These are phyloP conservation scores for Mohoua ochrocephala DNA, from an alignment of 2,113 vertebrate species.

Conservation along the genomic window DNA sequence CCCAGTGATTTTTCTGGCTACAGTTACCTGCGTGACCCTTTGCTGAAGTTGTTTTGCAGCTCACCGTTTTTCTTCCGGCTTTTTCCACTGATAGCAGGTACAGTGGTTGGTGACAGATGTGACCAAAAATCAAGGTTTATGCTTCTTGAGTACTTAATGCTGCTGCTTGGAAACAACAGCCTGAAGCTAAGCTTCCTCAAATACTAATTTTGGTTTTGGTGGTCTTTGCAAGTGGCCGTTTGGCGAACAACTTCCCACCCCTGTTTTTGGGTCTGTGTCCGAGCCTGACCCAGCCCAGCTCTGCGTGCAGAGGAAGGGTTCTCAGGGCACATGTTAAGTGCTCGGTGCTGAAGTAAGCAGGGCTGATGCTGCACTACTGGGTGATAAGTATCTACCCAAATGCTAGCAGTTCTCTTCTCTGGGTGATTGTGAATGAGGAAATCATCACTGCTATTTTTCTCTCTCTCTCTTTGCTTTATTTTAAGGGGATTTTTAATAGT, in stretches of 20 bases:
- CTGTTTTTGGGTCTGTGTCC: background rate
- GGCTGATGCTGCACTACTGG: background rate
- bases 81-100: background rate
- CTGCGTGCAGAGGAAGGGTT: background rate
- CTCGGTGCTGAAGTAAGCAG: background rate
- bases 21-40: background rate
- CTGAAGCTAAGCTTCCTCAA: background rate
- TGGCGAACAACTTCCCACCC: background rate
- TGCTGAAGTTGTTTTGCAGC: background rate
- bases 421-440: background rate
- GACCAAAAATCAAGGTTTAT: background rate
- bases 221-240: background rate
- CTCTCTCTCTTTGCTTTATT: background rate
- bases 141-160: fast-evolving
- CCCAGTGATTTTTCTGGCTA: background rate
- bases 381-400: background rate
- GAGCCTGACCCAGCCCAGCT: background rate
- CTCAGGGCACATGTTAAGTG: fast-evolving
- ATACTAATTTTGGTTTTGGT: background rate
- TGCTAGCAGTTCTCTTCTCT: background rate
- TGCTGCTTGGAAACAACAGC: background rate
- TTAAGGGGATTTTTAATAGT: background rate
- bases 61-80: background rate
- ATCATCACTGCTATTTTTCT: background rate
- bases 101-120: background rate